phyloP scores from a whole-genome alignment of 1,140 invertebrate species.

The Drosophila chauvacae region DNA sequence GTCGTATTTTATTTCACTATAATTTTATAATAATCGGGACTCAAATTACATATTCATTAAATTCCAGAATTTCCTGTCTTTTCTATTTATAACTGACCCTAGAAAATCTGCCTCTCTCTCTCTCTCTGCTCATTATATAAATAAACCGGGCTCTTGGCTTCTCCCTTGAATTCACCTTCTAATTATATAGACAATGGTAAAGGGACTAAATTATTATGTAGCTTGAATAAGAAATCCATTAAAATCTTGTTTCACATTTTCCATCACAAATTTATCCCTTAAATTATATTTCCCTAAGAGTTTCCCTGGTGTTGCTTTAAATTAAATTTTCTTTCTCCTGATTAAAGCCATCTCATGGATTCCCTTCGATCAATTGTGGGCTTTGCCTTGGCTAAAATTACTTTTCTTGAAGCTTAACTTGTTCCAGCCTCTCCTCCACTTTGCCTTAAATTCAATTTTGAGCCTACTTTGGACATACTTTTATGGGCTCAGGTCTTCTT shows the following conservation, averaged over 20 bases:
- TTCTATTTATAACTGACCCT: background rate
- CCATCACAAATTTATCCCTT: background rate
- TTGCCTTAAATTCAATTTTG: slow-evolving; percentile 49
- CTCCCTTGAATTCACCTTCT: background rate
- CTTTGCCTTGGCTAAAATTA: slow-evolving; percentile 36
- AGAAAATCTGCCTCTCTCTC: too few species aligned
- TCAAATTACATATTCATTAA: slow-evolving; percentile 5
- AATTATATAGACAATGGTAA: background rate
- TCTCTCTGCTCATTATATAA: background rate
- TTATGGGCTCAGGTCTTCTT: slow-evolving; percentile 43
- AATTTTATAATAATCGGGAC: background rate
- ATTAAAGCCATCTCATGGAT: slow-evolving; percentile 35
- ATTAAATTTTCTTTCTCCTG: slow-evolving; percentile 2
- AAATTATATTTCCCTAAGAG: background rate
- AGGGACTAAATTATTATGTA: background rate
- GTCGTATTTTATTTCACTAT: background rate
- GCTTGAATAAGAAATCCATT: background rate
- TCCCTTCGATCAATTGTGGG: slow-evolving; percentile 32
- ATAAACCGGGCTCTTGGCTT: background rate
- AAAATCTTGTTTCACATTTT: background rate
- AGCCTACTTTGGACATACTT: slow-evolving; percentile 45
- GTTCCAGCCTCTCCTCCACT: slow-evolving; percentile 8
- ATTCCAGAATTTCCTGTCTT: background rate
- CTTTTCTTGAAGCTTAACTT: slow-evolving; percentile 38
- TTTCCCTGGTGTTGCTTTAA: background rate